Percentiles rank a stretch among this genome's conserved stretches.
Evolutionary conservation across 2,888 invertebrate species (phyloP).

Genomic region (Apamea sordens): DNA sequence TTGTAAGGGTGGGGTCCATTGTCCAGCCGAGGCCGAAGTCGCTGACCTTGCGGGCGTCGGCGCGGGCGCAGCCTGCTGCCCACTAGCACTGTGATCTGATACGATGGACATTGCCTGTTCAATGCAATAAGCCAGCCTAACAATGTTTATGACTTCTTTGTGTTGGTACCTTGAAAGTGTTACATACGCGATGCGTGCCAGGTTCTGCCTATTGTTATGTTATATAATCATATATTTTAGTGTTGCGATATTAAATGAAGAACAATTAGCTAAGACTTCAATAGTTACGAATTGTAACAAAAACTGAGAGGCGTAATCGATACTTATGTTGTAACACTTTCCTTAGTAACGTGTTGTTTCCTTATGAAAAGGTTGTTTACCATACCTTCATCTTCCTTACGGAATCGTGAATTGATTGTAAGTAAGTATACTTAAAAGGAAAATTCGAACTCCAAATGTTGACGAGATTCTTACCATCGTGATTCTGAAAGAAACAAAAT

Average conservation of each 20-base stretch:
- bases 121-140: slow-evolving; percentile 58
- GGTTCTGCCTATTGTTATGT: slow-evolving; percentile 56
- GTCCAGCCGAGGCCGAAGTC: slow-evolving; percentile 81
- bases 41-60: slow-evolving; percentile 84
- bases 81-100: slow-evolving; percentile 71
- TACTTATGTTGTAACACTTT: slow-evolving; percentile 40
- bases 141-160: slow-evolving; percentile 64
- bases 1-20: slow-evolving; percentile 73
- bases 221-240: slow-evolving; percentile 53
- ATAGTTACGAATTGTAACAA: slow-evolving; percentile 44
- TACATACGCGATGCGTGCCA: slow-evolving; percentile 53
- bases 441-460: slow-evolving; percentile 1
- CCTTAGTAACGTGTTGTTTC: slow-evolving; percentile 42
- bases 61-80: slow-evolving; percentile 63
- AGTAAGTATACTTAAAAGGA: slow-evolving; percentile 27
- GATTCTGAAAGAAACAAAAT: slow-evolving; percentile 2
- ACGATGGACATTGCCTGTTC: slow-evolving; percentile 65
- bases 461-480: background rate
- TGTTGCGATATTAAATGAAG: slow-evolving; percentile 46
- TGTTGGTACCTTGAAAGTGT: slow-evolving; percentile 58
- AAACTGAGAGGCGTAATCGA: slow-evolving; percentile 10
- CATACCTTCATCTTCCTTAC: slow-evolving; percentile 9
- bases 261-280: slow-evolving; percentile 30
- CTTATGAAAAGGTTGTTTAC: slow-evolving; percentile 36
- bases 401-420: slow-evolving; percentile 21